A percentile compares a stretch with the other conserved stretches of the same genome.
These are phyloP conservation scores for Nematostella vectensis DNA, from an alignment of 92 coral and sea anemone species.

Conservation along the genomic window DNA sequence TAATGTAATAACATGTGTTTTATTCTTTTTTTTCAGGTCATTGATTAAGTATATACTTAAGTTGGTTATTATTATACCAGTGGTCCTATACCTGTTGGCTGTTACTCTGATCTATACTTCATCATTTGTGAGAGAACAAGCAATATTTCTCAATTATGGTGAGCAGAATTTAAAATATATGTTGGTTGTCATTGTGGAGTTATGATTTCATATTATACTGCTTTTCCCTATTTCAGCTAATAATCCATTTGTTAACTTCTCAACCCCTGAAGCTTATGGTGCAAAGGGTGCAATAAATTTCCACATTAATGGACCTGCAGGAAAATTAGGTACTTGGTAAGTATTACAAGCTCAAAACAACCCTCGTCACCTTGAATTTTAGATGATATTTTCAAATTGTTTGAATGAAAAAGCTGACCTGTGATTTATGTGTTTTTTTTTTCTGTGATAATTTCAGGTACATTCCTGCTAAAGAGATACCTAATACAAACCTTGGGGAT, in stretches of 20 bases:
- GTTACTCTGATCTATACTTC: slow-evolving; percentile 57
- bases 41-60: neutral
- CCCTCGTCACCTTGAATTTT: neutral
- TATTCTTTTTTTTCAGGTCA: neutral
- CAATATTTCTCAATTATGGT: slow-evolving; percentile 69
- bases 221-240: too few relatives aligned
- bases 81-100: slow-evolving; percentile 18
- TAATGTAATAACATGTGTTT: too few relatives aligned
- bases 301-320: slow-evolving; percentile 71
- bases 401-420: neutral
- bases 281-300: slow-evolving; percentile 53
- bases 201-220: too few relatives aligned
- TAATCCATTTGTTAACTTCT: slow-evolving; percentile 58
- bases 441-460: slow-evolving; percentile 18
- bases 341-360: neutral
- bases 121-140: slow-evolving; percentile 51
- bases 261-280: slow-evolving; percentile 64
- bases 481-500: slow-evolving; percentile 38
- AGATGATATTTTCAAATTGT: too few relatives aligned
- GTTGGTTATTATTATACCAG: neutral
- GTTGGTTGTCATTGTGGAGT: too few relatives aligned
- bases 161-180: slow-evolving; percentile 25
- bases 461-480: slow-evolving; percentile 25
- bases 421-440: neutral
- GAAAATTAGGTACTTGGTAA: slow-evolving; percentile 87